A percentile compares a stretch with the other conserved stretches of the same genome.
Evolutionary conservation across 1,140 invertebrate genomes (phyloP).

Genomic region (Caenorhabditis inopinata): DNA sequence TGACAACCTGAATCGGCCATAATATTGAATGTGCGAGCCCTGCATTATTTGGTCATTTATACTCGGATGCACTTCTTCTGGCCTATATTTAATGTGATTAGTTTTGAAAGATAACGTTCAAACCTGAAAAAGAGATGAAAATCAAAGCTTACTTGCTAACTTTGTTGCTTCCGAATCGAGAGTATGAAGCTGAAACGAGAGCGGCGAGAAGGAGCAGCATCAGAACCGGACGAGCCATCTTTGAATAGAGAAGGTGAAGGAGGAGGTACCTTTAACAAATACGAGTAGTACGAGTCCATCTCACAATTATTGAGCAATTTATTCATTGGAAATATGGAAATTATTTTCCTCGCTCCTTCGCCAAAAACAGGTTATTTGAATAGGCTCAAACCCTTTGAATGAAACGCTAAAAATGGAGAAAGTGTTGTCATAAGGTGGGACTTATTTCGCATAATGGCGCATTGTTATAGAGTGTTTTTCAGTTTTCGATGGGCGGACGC

Average conservation of each 20-base stretch:
- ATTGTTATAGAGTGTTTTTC: slow-evolving; percentile 17
- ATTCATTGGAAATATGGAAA: slow-evolving; percentile 27
- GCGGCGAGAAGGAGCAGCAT: not conserved
- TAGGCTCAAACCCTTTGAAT: no score
- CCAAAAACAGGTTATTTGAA: no score
- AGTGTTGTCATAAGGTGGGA: not conserved
- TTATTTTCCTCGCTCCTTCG: not conserved
- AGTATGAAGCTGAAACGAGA: not conserved
- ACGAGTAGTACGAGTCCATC: not conserved
- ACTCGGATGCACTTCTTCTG: not conserved
- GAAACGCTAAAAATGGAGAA: no score
- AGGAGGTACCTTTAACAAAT: slow-evolving; percentile 13
- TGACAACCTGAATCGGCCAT: slow-evolving; percentile 14
- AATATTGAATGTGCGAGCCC: slow-evolving; percentile 14
- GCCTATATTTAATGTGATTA: not conserved
- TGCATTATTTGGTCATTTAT: slow-evolving; percentile 29
- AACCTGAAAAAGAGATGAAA: no score
- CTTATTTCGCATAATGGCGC: not conserved
- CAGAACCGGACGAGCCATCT: not conserved
- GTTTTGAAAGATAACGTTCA: no score
- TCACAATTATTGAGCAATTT: not conserved
- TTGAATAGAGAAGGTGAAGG: not conserved
- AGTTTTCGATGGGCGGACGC: not conserved
- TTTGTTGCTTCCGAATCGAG: slow-evolving; percentile 21
- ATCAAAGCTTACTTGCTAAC: not conserved